These are phyloP conservation scores for Macroglossus sobrinus DNA, from an alignment of 2,113 vertebrate species.

Conservation along the genomic window DNA sequence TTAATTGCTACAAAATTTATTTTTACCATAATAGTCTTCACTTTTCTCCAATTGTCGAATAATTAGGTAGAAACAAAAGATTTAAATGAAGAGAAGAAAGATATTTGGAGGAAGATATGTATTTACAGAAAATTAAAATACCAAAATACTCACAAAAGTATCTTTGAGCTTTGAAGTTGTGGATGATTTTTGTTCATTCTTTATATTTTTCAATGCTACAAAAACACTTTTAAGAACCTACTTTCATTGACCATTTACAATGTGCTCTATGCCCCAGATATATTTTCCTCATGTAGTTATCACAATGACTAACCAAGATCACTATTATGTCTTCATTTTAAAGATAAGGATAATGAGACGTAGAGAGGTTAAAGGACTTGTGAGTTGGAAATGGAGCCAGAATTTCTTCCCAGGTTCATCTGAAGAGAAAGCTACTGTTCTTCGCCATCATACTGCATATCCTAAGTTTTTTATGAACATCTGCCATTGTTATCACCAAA, in stretches of 20 bases:
- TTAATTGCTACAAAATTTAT: not conserved
- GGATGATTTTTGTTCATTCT: not conserved
- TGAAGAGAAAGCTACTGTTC: not conserved
- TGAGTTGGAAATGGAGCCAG: not conserved
- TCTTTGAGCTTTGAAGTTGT: not conserved
- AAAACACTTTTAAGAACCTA: not conserved
- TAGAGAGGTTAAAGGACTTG: not conserved
- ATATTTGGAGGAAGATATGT: not conserved
- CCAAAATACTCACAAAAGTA: not conserved
- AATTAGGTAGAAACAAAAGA: not conserved
- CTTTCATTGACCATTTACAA: not conserved
- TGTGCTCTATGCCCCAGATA: not conserved
- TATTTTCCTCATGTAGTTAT: not conserved
- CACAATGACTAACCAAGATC: not conserved
- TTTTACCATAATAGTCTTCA: not conserved
- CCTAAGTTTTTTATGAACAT: not conserved
- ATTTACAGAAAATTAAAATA: not conserved
- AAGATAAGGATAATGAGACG: not conserved
- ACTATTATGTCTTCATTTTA: not conserved
- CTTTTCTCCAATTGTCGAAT: slow-evolving; percentile 2
- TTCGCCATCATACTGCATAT: not conserved
- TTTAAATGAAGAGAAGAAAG: not conserved
- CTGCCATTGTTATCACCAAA: not conserved
- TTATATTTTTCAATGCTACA: not conserved
- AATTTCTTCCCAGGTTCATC: not conserved